A percentile compares a stretch with the other conserved stretches of the same genome.
phyloP scores from a whole-genome alignment of 2,888 invertebrate genomes.

The Drosophila barbarae region DNA sequence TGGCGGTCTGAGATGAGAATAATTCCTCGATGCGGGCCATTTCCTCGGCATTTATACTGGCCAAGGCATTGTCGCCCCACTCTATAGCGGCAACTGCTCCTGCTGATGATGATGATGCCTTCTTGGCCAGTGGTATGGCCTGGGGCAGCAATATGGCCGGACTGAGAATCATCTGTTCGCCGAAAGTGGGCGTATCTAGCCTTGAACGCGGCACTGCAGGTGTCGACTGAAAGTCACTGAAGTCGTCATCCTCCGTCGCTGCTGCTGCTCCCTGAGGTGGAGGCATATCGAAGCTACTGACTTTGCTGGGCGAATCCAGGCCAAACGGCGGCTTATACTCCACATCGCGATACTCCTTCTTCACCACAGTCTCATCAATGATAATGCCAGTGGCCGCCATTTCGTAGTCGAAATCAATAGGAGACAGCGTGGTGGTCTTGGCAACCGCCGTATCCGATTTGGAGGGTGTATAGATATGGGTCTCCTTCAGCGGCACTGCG shows the following conservation, averaged over 20 bases:
- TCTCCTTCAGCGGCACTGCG: slow-evolving; percentile 79
- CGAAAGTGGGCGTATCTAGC: slow-evolving; percentile 64
- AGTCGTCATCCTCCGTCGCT: slow-evolving; percentile 77
- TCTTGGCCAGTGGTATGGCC: slow-evolving; percentile 72
- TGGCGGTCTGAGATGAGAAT: slow-evolving; percentile 71
- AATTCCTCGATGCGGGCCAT: slow-evolving; percentile 78
- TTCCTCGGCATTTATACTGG: slow-evolving; percentile 79
- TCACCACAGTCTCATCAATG: slow-evolving; percentile 79
- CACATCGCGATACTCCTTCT: slow-evolving; percentile 80
- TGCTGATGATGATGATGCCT: slow-evolving; percentile 30
- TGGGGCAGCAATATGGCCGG: slow-evolving; percentile 77
- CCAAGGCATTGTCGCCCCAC: slow-evolving; percentile 80
- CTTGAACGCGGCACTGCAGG: slow-evolving; percentile 64
- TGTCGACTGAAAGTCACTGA: slow-evolving; percentile 80
- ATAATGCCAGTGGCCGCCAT: slow-evolving; percentile 79
- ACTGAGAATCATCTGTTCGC: slow-evolving; percentile 77
- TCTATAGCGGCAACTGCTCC: slow-evolving; percentile 77
- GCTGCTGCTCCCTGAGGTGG: neutral
- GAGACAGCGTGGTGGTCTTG: slow-evolving; percentile 66
- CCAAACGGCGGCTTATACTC: slow-evolving; percentile 78
- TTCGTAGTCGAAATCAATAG: slow-evolving; percentile 79
- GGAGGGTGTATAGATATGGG: slow-evolving; percentile 79
- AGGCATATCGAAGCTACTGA: slow-evolving; percentile 38
- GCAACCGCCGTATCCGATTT: slow-evolving; percentile 73
- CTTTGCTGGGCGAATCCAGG: slow-evolving; percentile 58